Base-by-base conservation (phyloP, 2,888 invertebrate species). In the Rhopalosiphum nymphaeae region DNA sequence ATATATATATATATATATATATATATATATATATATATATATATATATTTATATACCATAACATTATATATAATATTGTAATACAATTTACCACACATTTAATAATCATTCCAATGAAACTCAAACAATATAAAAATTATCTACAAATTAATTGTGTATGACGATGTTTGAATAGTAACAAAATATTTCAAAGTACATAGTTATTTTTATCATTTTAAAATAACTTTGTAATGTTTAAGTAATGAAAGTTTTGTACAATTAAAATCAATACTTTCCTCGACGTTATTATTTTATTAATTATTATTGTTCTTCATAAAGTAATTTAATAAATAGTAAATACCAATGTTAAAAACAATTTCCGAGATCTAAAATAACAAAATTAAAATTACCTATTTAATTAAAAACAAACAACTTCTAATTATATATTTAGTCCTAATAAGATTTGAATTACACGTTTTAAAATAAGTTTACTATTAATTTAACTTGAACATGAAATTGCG, bases 401-500 rank as follows among this genome's bases (percentile, higher is more conserved):
- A 78, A 78, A 78, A 36, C 36, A 78, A 78, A 78, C 78, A 78
- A 78, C 78, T 78, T 78, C 21, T 36, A 78, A 78, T 21, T 78
- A 78, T 78, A 78, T 36, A 78, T 78, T 78, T 36, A 78, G 36
- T 78, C 36, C 36, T 36, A 78, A 78, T 36, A 78, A 78, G 78
- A 78, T 78, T 21, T 78, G 21, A 78, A 78, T 78, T 78, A 78
- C 9, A 36, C 21, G 78, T 36, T 78, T 36, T 21, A 9, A 78
- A 78, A 78, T 78, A 78, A 78, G 78, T 78, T 78, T 36, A 36
- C 67, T 67, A 67, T 67, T 67, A n/a, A 67, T n/a, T 67, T 67
- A 16, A 61, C 61, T 61, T 29, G 29, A 36, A 67, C 67, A 21
- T 67, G 67, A 16, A n/a, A 67, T 67, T 36, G 7, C 21, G 67